Evolutionary conservation across 2,888 invertebrate species (phyloP), one percentile per base, ranked within the genome.

Genomic region (Phortica magna): DNA sequence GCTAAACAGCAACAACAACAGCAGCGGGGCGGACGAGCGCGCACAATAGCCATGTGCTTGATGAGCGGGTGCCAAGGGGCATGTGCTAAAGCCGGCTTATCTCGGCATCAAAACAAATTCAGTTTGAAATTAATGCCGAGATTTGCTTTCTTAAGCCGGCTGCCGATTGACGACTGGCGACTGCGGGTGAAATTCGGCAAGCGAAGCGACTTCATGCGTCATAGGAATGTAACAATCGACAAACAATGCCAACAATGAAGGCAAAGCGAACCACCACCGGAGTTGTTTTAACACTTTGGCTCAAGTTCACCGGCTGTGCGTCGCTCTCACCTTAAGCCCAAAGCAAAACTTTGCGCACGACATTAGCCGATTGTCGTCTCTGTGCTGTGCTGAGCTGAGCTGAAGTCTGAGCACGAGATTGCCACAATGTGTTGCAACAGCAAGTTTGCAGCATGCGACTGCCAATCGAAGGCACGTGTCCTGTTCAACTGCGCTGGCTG

Each of bases 31-130:
- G 61, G 1, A 17, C 31, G 31, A 31, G 5, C 31, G 31, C 2
- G 5, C 31, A 31, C 31, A 31, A 31, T 31, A 4, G 31, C 31
- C 2, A 31, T 31, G 31, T 31, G 31, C 5, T 31, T 31, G 31
- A 31, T 31, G 31, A 31, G 19, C 42, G 39, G 7, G 39, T 12
- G 6, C 59, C 19, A 59, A 19, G 10, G 17, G 7, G 17, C 22
- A 22, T 17, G 10, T 61, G 9, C 83, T 81, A 81, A 79, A 76
- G 77, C 77, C 81, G 70, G 90, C 89, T 90, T 90, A 90, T 90
- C 90, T 83, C 79, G 84, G 90, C 89, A 90, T 90, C 89, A 90
- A 89, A 87, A 90, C 85, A 90, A 89, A 90, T 90, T 90, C 88
- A 84, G 89, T 61, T 89, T 87, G 87, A 90, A 89, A 90, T 89